Conservation (phyloP, 2,888 invertebrate genomes). For the Thyatira batis region DNA sequence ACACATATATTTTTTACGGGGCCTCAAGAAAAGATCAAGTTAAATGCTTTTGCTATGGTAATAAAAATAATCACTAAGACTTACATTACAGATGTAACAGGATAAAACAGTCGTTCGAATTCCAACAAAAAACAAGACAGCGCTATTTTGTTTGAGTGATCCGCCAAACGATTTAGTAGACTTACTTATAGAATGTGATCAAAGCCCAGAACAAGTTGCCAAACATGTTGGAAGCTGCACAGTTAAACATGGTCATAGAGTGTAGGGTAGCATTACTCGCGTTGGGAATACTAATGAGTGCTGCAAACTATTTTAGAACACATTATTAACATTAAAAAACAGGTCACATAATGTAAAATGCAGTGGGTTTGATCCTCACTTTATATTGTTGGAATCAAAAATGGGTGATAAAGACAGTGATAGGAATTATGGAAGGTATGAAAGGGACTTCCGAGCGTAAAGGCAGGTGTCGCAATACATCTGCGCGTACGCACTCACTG, state of each 20-base stretch:
- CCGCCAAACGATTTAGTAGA: slow-evolving; percentile 38
- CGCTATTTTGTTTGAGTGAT: slow-evolving; percentile 22
- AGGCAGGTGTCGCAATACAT: slow-evolving; percentile 78
- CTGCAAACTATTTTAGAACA: slow-evolving; percentile 67
- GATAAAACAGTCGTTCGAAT: background rate
- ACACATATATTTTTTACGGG: no score
- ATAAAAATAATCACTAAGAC: background rate
- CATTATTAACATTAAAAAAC: slow-evolving; percentile 63
- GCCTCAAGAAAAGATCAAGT: no score
- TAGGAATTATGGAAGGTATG: slow-evolving; percentile 40
- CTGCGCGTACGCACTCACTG: slow-evolving; percentile 72
- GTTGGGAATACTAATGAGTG: slow-evolving; percentile 69
- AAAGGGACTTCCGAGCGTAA: slow-evolving; percentile 55
- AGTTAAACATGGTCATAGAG: slow-evolving; percentile 62
- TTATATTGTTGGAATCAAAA: slow-evolving; percentile 70
- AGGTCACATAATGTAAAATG: slow-evolving; percentile 72
- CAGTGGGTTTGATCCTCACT: slow-evolving; percentile 60
- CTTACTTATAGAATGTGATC: slow-evolving; percentile 34
- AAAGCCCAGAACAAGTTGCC: slow-evolving; percentile 56
- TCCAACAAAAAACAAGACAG: slow-evolving; percentile 1
- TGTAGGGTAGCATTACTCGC: slow-evolving; percentile 48
- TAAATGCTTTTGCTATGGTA: background rate
- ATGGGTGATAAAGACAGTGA: slow-evolving; percentile 53
- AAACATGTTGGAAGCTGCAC: slow-evolving; percentile 53
- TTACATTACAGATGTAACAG: background rate